Conservation (phyloP, 2,888 invertebrate genomes). For the Leucophora obtusa region DNA sequence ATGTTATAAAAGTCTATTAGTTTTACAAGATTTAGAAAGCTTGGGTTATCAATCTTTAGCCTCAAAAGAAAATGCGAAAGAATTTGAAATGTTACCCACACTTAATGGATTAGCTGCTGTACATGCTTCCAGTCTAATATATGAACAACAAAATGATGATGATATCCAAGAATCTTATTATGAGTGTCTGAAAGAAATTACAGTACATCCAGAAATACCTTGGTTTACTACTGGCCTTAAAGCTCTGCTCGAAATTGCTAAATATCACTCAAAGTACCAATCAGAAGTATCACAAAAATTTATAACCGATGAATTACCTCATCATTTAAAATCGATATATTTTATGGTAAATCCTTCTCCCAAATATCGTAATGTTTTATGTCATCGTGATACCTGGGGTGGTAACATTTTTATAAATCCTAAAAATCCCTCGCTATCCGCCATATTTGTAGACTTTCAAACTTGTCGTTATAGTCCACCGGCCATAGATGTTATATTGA, state of each 20-base stretch:
- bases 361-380: slow-evolving; percentile 79
- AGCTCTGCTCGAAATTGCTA: slow-evolving; percentile 68
- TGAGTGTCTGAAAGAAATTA: slow-evolving; percentile 69
- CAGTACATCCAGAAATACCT: slow-evolving; percentile 68
- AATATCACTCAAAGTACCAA: slow-evolving; percentile 69
- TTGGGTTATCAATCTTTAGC: slow-evolving; percentile 63
- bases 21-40: slow-evolving; percentile 77
- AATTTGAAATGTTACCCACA: slow-evolving; percentile 71
- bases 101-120: slow-evolving; percentile 75
- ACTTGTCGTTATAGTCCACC: slow-evolving; percentile 75
- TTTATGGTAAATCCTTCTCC: slow-evolving; percentile 74
- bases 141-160: slow-evolving; percentile 70
- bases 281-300: slow-evolving; percentile 65
- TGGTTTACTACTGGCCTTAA: slow-evolving; percentile 73
- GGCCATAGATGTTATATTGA: slow-evolving; percentile 74
- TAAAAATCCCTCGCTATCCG: slow-evolving; percentile 46
- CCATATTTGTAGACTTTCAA: slow-evolving; percentile 77
- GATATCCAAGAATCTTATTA: slow-evolving; percentile 67
- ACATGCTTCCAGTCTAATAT: slow-evolving; percentile 77
- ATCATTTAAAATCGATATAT: slow-evolving; percentile 68
- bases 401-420: slow-evolving; percentile 75
- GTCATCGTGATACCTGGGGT: slow-evolving; percentile 78
- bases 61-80: slow-evolving; percentile 58
- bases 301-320: slow-evolving; percentile 70
- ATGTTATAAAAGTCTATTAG: slow-evolving; percentile 72